phyloP scores from a whole-genome alignment of 2,113 vertebrate genomes.

The human (Homo sapiens) region DNA sequence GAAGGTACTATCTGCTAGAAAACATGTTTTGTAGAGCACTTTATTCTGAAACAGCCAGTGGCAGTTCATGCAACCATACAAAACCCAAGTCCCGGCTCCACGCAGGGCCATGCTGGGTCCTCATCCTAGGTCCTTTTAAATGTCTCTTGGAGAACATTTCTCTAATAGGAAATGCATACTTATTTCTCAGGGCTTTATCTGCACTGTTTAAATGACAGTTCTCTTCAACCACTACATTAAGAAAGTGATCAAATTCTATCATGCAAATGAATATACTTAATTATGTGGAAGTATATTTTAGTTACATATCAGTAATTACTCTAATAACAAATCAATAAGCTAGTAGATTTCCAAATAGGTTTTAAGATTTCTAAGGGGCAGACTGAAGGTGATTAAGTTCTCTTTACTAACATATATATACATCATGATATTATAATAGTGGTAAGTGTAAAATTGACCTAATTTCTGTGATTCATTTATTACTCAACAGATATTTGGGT shows the following conservation, averaged over 20 bases:
- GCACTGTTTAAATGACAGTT: not conserved
- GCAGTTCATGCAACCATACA: fast-evolving
- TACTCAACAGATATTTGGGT: not conserved
- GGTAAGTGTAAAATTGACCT: not conserved
- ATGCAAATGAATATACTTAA: not conserved
- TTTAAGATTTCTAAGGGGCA: not conserved
- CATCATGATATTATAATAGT: not conserved
- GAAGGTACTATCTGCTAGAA: not conserved
- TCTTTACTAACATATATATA: not conserved
- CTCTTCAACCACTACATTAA: not conserved
- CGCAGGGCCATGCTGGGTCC: fast-evolving
- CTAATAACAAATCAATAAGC: not conserved
- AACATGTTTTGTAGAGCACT: not conserved
- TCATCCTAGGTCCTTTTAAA: not conserved
- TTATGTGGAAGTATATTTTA: not conserved
- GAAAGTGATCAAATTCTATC: not conserved
- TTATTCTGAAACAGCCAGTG: not conserved
- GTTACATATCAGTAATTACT: not conserved
- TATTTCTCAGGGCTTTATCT: not conserved
- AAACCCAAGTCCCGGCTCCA: not conserved
- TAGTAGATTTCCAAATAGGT: not conserved
- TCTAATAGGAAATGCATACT: not conserved
- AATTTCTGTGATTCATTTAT: not conserved
- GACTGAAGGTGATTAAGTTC: not conserved
- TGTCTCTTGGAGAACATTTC: not conserved